Evolutionary conservation across 1,140 invertebrate genomes (phyloP), one percentile per base, ranked within the genome.

Genomic region (Tachypleus tridentatus): DNA sequence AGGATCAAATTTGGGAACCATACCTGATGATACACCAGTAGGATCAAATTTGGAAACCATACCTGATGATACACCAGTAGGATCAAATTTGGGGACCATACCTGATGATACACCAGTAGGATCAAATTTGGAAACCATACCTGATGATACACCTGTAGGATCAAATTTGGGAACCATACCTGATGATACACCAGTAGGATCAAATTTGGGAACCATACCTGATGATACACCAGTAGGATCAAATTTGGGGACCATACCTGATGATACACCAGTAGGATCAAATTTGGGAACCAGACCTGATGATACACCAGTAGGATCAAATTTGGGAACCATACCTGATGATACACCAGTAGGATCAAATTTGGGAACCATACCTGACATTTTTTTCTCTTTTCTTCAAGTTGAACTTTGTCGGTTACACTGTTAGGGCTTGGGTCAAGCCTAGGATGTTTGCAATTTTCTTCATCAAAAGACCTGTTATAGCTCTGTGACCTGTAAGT

Each of bases 351-450:
- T 57, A 7, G 9, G 9, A 7, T 61, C 52, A 63, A 49, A 7
- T 48, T 50, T 49, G 48, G 56, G 49, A 57, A 5, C 9, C 63
- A 58, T 61, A 73, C 72, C 63, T 73, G 72, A 65, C 71, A 57
- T 65, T 72, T 70, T 56, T 69, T 69, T 57, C 69, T 58, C 11
- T 70, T 70, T 61, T 73, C 70, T 59, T 73, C 70, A 8, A 69
- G 50, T 61, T 69, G 65, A 61, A 60, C 10, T 7, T 64, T 69
- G n/a, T 67, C 66, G 9, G 49, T 49, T 49, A 63, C 63, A 60
- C 63, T 61, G 51, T 62, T 62, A 49, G 67, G 67, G 63, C 67
- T 65, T 53, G 67, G 47, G 62, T 69, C 67, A 51, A 66, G 58
- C 49, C 67, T 64, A 10, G 61, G 52, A 63, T 69, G 63, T 62